Percentiles rank a stretch among this genome's conserved stretches.
phyloP scores from a whole-genome alignment of 2,797 vertebrate genomes.

The Tympanoctomys barrerae region DNA sequence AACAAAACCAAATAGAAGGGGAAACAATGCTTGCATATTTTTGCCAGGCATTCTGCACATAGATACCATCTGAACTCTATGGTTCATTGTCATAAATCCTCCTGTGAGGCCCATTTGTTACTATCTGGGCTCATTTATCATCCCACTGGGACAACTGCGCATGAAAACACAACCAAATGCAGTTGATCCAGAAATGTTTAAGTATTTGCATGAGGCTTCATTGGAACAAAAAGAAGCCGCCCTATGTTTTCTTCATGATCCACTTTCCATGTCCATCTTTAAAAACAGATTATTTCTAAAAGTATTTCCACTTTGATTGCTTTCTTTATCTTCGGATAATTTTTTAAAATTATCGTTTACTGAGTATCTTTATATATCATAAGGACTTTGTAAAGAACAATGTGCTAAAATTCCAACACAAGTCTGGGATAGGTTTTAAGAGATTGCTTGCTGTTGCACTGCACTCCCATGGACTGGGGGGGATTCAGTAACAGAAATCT shows the following conservation, averaged over 20 bases:
- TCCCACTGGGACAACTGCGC: constrained; percentile 54
- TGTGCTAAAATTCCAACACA: background rate
- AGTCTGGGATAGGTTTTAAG: background rate
- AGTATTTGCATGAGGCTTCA: constrained; percentile 33
- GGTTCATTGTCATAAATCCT: constrained; percentile 72
- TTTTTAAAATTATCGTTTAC: background rate
- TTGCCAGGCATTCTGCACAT: constrained; percentile 33
- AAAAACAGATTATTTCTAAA: constrained; percentile 51
- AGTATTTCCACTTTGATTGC: background rate
- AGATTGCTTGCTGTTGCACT: background rate
- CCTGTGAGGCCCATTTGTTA: constrained; percentile 77
- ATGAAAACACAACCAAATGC: constrained; percentile 57
- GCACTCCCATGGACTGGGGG: background rate
- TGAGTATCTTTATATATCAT: background rate
- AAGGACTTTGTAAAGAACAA: background rate
- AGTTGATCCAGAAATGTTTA: constrained; percentile 54
- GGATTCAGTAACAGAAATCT: background rate
- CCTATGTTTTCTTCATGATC: background rate
- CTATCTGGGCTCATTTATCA: constrained; percentile 66
- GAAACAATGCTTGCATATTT: constrained; percentile 65
- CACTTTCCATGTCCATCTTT: background rate
- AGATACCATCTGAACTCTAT: constrained; percentile 46
- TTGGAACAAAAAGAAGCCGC: constrained; percentile 57
- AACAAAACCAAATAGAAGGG: constrained; percentile 68
- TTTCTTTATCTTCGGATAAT: background rate